phyloP scores from a whole-genome alignment of 1,140 invertebrate genomes.

The Eurytemora carolleeae region DNA sequence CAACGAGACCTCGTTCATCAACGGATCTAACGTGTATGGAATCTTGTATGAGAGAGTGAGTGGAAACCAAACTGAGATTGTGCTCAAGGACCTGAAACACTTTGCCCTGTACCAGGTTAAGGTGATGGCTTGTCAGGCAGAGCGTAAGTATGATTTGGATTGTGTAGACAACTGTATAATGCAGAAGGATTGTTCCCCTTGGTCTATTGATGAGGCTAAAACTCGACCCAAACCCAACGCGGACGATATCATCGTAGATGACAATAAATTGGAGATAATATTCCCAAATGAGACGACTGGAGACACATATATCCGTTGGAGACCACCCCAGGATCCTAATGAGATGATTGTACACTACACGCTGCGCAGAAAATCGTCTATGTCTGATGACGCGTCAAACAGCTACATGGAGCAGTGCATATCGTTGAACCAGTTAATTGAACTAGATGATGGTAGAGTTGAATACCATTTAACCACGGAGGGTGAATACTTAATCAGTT shows the following conservation, averaged over 20 bases:
- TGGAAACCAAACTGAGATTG: too few relatives aligned
- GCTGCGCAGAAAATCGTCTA: conserved; percentile 43
- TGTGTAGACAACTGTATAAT: conserved; percentile 23
- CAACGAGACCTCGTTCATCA: too few relatives aligned
- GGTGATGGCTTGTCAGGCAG: conserved; percentile 25
- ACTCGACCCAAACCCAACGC: conserved; percentile 20
- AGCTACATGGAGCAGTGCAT: too few relatives aligned
- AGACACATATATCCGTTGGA: conserved; percentile 39
- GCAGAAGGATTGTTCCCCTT: conserved; percentile 22
- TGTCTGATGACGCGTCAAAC: not conserved
- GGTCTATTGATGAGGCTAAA: conserved; percentile 13
- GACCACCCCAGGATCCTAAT: conserved; percentile 57
- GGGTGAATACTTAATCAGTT: not conserved
- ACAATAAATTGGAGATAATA: conserved; percentile 17
- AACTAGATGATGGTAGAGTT: too few relatives aligned
- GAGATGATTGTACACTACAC: conserved; percentile 61
- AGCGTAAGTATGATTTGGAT: too few relatives aligned
- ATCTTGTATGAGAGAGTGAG: too few relatives aligned
- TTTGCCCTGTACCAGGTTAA: conserved; percentile 31
- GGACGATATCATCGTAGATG: conserved; percentile 23
- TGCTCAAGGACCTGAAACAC: conserved; percentile 25
- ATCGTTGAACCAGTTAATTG: too few relatives aligned
- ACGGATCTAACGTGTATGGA: too few relatives aligned
- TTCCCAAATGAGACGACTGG: conserved; percentile 23
- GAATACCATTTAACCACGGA: too few relatives aligned